Evolutionary conservation across 2,888 invertebrate species (phyloP).

Genomic region (Alloplasta piceator): DNA sequence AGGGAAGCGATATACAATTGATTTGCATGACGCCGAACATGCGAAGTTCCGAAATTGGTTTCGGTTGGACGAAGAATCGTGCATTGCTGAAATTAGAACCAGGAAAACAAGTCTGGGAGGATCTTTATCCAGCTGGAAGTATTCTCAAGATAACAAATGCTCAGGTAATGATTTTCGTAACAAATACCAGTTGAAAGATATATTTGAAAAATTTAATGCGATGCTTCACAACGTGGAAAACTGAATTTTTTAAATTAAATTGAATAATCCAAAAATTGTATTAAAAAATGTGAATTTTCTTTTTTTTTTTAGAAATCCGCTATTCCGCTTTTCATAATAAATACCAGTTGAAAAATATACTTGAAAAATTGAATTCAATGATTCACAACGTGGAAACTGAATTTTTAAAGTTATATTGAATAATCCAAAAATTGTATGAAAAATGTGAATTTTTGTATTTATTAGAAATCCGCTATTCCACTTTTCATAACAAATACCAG

Average conservation of each 20-base stretch:
- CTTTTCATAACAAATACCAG: too few relatives aligned
- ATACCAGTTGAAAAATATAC: too few relatives aligned
- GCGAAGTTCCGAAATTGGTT: conserved; percentile 86
- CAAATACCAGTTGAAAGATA: too few relatives aligned
- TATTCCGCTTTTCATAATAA: too few relatives aligned
- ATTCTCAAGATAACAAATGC: conserved; percentile 91
- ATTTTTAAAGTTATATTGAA: too few relatives aligned
- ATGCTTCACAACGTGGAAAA: too few relatives aligned
- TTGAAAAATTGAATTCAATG: too few relatives aligned
- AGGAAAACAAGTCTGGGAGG: conserved; percentile 92
- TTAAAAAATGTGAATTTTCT: neutral
- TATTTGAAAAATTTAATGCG: too few relatives aligned
- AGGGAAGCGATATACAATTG: conserved; percentile 89
- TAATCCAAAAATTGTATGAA: neutral
- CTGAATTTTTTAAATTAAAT: too few relatives aligned
- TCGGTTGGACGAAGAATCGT: conserved; percentile 93
- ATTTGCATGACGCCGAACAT: conserved; percentile 88
- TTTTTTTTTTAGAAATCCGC: too few relatives aligned
- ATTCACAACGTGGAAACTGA: too few relatives aligned
- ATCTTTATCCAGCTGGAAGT: conserved; percentile 92
- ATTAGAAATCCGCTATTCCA: conserved; percentile 90
- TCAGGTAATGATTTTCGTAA: conserved; percentile 84
- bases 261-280: too few relatives aligned
- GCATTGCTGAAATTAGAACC: conserved; percentile 89
- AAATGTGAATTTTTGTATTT: conserved; percentile 47